Percentiles rank a stretch among this genome's conserved stretches.
phyloP scores from a whole-genome alignment of 2,113 vertebrate genomes.

The Crocuta crocuta region DNA sequence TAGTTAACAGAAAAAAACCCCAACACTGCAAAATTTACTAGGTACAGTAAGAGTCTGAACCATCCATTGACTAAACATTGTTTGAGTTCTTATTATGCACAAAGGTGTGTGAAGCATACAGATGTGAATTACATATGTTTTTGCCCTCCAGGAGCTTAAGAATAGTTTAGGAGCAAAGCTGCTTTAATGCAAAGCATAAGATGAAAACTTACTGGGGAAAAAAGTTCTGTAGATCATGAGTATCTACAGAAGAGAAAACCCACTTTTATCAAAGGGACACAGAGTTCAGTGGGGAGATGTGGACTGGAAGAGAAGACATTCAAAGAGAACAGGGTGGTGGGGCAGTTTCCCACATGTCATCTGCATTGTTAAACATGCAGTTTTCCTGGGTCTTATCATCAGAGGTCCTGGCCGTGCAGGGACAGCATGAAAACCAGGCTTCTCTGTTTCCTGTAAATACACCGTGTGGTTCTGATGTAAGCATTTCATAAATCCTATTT shows the following conservation, averaged over 20 bases:
- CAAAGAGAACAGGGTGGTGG: neutral
- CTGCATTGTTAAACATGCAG: neutral
- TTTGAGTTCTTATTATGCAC: neutral
- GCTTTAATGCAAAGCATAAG: neutral
- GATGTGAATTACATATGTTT: neutral
- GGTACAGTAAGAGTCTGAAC: neutral
- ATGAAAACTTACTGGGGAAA: neutral
- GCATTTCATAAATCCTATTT: neutral
- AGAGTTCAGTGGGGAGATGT: neutral
- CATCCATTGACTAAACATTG: neutral
- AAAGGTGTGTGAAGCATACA: neutral
- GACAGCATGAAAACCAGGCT: neutral
- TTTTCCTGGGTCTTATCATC: neutral
- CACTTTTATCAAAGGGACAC: neutral
- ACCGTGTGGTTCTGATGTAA: neutral
- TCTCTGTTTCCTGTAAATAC: neutral
- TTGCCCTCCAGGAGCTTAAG: neutral
- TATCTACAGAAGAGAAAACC: neutral
- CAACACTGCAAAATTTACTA: neutral
- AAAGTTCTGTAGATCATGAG: too few relatives aligned
- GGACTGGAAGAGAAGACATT: neutral
- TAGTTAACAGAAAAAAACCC: neutral
- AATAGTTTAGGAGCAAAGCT: neutral
- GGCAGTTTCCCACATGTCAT: neutral
- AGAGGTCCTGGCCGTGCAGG: neutral